Percentiles rank a stretch among this genome's conserved stretches.
These are phyloP conservation scores for Neotoma lepida DNA, from an alignment of 2,113 vertebrate genomes.

Conservation along the genomic window DNA sequence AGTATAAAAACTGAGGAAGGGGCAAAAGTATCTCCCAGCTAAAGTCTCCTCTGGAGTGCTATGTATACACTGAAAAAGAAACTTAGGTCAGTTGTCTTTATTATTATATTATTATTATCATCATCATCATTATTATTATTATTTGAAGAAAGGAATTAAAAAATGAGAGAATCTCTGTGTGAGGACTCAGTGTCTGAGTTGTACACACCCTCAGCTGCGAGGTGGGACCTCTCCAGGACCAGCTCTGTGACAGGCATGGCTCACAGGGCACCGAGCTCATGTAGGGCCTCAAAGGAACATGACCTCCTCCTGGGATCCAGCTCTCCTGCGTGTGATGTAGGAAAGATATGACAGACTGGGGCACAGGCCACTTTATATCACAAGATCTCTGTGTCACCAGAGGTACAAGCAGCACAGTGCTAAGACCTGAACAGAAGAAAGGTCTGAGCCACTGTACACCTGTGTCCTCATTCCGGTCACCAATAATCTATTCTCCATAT, in stretches of 20 bases:
- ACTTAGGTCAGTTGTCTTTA: not conserved
- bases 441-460: too few relatives aligned
- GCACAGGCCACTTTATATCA: not conserved
- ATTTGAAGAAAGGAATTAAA: not conserved
- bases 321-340: not conserved
- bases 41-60: not conserved
- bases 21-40: not conserved
- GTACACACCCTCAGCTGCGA: fast-evolving
- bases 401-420: fast-evolving
- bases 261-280: too few relatives aligned
- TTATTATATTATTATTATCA: not conserved
- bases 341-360: not conserved
- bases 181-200: fast-evolving
- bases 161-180: not conserved
- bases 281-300: fast-evolving
- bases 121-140: not conserved
- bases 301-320: too few relatives aligned
- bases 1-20: not conserved
- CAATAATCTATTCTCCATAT: fast-evolving
- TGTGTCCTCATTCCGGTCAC: fast-evolving
- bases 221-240: too few relatives aligned
- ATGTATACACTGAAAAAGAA: not conserved
- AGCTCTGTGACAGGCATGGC: too few relatives aligned
- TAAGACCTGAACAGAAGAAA: not conserved
- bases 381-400: not conserved